Percentiles rank a stretch among this genome's conserved stretches.
phyloP scores from a whole-genome alignment of 2,797 vertebrate species.

The Peromyscus eremicus region DNA sequence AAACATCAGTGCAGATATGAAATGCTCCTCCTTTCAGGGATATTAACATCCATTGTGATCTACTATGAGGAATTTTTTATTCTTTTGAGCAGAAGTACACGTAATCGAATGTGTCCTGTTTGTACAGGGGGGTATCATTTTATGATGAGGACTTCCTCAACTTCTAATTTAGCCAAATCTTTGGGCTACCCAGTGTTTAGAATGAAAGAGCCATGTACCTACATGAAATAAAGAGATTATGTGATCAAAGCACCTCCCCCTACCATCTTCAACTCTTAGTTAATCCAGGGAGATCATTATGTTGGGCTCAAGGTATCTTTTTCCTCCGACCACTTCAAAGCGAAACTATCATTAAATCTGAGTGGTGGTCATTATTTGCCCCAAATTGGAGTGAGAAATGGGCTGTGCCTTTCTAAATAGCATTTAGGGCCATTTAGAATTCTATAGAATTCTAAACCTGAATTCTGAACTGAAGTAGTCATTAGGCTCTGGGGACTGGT shows the following conservation, averaged over 20 bases:
- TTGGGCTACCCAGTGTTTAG: neutral
- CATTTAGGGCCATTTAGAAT: no score
- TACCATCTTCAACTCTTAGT: constrained; percentile 56
- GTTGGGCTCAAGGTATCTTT: constrained; percentile 35
- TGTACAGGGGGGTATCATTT: neutral
- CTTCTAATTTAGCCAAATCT: constrained; percentile 28
- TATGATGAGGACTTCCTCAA: neutral
- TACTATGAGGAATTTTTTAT: neutral
- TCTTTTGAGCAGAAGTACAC: neutral
- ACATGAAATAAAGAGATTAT: constrained; percentile 8
- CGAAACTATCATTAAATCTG: constrained; percentile 54
- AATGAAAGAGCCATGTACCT: neutral
- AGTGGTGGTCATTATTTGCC: constrained; percentile 46
- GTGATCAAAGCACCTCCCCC: neutral
- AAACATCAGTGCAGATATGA: constrained; percentile 3
- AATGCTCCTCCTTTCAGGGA: neutral
- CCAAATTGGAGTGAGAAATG: constrained; percentile 14
- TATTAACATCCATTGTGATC: neutral
- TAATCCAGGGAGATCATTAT: constrained; percentile 48
- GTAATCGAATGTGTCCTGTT: constrained; percentile 28
- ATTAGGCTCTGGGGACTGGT: neutral
- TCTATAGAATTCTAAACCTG: constrained; percentile 30
- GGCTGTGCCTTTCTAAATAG: neutral
- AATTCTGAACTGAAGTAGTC: neutral
- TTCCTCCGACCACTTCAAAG: constrained; percentile 61